Base-by-base conservation (phyloP, 2,113 vertebrate genomes). In the Ursus arctos region DNA sequence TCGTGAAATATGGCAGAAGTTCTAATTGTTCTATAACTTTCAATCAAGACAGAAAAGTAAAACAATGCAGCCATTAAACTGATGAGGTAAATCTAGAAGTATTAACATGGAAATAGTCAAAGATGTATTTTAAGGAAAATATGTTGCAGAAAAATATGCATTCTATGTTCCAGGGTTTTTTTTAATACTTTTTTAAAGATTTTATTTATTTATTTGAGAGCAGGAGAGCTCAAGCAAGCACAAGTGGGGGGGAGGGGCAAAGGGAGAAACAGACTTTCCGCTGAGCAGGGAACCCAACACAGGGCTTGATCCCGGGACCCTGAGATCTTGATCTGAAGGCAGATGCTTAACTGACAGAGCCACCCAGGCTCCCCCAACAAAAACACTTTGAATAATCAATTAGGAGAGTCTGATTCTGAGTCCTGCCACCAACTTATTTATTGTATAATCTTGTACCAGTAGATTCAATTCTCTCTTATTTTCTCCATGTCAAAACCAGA, bases 401-500 rank as follows among this genome's bases (percentile, higher is more conserved):
- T 82, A 53, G 67, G 15, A 95, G 13, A 88, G 31, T 40, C 7
- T 65, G 7, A 80, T 95, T 93, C 79, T 84, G 7, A 79, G 47
- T 57, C n/a, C 31, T 80, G 19, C 9, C 47, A 80, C 36, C 40
- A 97, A 49, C 1, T 63, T 79, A 63, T 36, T 91, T 72, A 81
- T 40, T 63, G 0, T 40, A 63, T 47, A 63, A 13, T 95, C 7
- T 90, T 43, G 8, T 31, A 80, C 26, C 1, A 57, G 16, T 14
- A 96, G 59, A 85, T 85, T 72, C 15, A 49, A 10, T 71, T 69
- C 6, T 79, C 53, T 51, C 49, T 91, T 89, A 49, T 79, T 74
- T 96, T 96, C 74, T 94, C 10, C 57, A 10, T 40, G 21, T 81
- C 28, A 36, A 96, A 95, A 81, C 53, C 22, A 95, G 26, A 18